Evolutionary conservation across 2,113 vertebrate genomes (phyloP), one percentile per base, ranked within the genome.

Genomic region (Cinclus mexicanus): DNA sequence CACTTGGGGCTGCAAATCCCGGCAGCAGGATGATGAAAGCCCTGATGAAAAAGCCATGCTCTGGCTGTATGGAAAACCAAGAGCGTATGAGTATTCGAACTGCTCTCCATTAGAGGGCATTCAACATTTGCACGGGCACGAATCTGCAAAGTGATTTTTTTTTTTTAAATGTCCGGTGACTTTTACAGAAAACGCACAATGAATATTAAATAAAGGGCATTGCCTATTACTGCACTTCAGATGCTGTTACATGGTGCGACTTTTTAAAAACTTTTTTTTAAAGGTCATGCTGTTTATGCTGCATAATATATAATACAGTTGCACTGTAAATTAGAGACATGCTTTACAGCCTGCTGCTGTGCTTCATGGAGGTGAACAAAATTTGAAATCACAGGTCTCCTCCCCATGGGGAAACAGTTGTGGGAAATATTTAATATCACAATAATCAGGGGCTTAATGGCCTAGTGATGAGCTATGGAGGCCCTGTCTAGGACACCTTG

Each of bases 241-340:
- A 83, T 0, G 7, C 49, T 31, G 29, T 76, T 88, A 76, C 61
- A 69, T 64, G 46, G 47, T 0, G 3, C 93, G 94, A 83, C 89
- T 95, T 96, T 88, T 93, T 20, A 28, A 78, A 92, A 95, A 95
- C 49, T 59, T 89, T 52, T 79, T 82, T 93, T 70, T 59, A 97
- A 97, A 97, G 93, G 97, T 95, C 86, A 90, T 41, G 50, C 82
- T 96, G 77, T 90, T 96, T 91, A 91, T 92, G 89, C 69, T 91
- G 86, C 50, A 52, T 90, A 93, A 92, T 95, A 87, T 82, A 63
- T 46, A 90, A 90, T 78, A 86, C n/a, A 88, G 55, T 74, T 91
- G 63, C 61, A 83, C 68, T 70, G 86, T 93, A 95, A 94, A 96
- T 95, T 89, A 86, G 65, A 87, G 91, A 82, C 18, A 35, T 69